These are phyloP conservation scores for Paelopatides confundens DNA, from an alignment of 53 echinoderm and acorn worm species.

Conservation along the genomic window DNA sequence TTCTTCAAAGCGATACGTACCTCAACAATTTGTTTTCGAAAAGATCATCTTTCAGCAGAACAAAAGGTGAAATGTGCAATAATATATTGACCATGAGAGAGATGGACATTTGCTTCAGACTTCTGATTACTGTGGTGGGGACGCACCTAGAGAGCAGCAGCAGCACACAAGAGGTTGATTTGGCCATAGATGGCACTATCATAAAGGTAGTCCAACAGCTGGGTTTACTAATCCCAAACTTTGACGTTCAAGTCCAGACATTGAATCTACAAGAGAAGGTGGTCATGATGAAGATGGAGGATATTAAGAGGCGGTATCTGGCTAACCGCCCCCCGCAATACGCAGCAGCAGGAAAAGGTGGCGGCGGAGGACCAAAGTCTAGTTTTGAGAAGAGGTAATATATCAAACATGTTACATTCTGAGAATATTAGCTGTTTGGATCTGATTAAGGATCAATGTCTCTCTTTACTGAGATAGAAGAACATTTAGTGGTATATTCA, in stretches of 20 bases:
- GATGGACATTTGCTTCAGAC: not conserved
- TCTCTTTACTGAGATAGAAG: too few species aligned
- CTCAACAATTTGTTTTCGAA: not conserved
- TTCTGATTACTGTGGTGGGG: conserved; percentile 4
- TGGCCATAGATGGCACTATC: not conserved
- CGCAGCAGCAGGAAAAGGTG: not conserved
- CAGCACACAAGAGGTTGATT: not conserved
- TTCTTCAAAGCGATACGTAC: conserved; percentile 5
- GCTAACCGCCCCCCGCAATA: not conserved
- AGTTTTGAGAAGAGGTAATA: too few species aligned
- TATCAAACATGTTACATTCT: too few species aligned
- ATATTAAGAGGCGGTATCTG: conserved; percentile 8
- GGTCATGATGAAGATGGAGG: not conserved
- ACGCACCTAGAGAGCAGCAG: not conserved
- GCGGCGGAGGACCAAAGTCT: not conserved
- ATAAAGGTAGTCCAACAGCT: not conserved
- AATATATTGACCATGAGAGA: not conserved
- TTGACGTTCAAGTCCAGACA: conserved; percentile 1
- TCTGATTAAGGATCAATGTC: too few species aligned
- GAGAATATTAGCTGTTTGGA: too few species aligned
- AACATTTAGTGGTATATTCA: too few species aligned
- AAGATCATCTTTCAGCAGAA: too few species aligned
- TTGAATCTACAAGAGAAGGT: not conserved
- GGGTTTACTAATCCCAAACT: not conserved
- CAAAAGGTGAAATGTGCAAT: not conserved